Base-by-base conservation (phyloP, 2,113 vertebrate species). In the Spermophilus dauricus region DNA sequence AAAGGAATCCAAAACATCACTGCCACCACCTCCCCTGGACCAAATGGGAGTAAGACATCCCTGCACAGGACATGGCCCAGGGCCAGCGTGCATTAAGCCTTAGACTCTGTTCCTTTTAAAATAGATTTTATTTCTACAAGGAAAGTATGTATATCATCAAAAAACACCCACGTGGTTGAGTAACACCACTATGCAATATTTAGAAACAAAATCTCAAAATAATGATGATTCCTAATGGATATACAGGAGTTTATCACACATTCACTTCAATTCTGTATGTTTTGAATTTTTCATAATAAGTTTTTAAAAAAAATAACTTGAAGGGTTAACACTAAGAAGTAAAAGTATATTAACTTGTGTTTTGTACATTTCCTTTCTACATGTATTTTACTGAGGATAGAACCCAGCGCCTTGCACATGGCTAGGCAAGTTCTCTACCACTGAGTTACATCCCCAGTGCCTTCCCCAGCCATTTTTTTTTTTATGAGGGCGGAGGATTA, bases 321-420 rank as follows among this genome's bases (percentile, higher is more conserved):
- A 90, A 95, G 67, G 48, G 30, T 10, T 63, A 61, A 81, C 81
- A 82, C 73, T 82, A 76, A 90, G 77, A 81, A 73, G 24, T 70
- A 65, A 78, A 96, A 76, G 48, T 3, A 56, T 2, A 28, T 61
- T 69, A 67, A 76, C 16, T 37, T 39, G 39, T 75, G 9, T 85
- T 92, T 82, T 63, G 76, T 69, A 5, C 7, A 5, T 69, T 51
- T 51, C 48, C 48, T 51, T 51, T 51, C 48, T 51, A 51, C 48
- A 13, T 67, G 13, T 14, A 34, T 34, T 14, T 32, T 17, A 16
- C 67, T 69, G 67, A 6, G 32, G 32, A 8, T 34, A 14, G 67
- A 17, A 69, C 2, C 32, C 14, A 67, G 13, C 1, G 2, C 5
- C 65, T 67, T 32, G 17, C 56, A 20, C 17, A 56, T 20, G 56